Evolutionary conservation across 2,888 invertebrate species (phyloP), one percentile per base, ranked within the genome.

Genomic region (Noctua janthina): DNA sequence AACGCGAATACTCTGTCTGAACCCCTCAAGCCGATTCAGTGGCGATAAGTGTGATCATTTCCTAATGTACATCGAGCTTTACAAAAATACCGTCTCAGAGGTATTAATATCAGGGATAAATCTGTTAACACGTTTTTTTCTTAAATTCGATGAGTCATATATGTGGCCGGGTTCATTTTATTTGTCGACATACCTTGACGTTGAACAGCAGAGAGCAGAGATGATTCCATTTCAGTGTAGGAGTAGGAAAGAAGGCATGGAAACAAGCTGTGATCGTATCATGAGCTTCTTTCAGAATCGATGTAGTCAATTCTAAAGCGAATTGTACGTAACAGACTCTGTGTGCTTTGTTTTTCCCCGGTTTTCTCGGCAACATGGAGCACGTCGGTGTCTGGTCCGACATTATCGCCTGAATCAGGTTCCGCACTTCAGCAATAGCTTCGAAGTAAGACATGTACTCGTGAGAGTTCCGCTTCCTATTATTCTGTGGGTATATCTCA

Each of bases 241-340:
- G 98, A 0, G 99, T 99, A 0, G 99, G 99, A 95, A 99, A 99
- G 96, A 99, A 99, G 0, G 99, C 99, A 94, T 99, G 99, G 92
- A 99, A 99, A 92, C 99, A 99, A 6, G 98, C 97, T 1, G 99
- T 98, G 92, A 99, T 99, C 1, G 99, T 99, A 77, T 98, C 98
- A 89, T 99, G 99, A 79, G 99, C 99, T 94, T 99, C 99, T 76
- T 98, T 98, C 77, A 99, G 95, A 86, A 99, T 98, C 56, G 98
- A 97, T 76, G 97, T 97, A 5, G 98, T 98, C 97, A 98, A 97
- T 79, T 97, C 97, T 68, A 97, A 92, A 20, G 97, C 97, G 73
- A 96, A 94, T 89, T 96, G 96, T 20, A 97, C 95, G 76, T 94
- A 96, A 82, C 96, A 97, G 17, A 94, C 93, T 82, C 95, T 92